A percentile compares a stretch with the other conserved stretches of the same genome.
Conservation (phyloP, 2,888 invertebrate species). For the Argyra leucocephala region DNA sequence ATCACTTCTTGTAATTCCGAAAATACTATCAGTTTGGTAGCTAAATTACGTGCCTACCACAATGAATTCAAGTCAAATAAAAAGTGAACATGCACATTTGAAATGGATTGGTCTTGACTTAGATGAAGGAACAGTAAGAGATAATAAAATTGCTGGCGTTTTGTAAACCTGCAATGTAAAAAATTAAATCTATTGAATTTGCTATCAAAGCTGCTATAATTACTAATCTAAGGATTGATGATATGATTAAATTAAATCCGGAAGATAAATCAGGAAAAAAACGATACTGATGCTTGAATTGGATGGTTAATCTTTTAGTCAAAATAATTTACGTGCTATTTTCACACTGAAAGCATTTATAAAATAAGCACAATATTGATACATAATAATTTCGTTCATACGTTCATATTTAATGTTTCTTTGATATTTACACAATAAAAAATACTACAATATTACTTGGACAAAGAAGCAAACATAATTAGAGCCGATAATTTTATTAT, state of each 20-base stretch:
- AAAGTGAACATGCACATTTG: constrained; percentile 60
- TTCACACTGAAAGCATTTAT: too few relatives aligned
- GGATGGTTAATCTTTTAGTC: constrained; percentile 29
- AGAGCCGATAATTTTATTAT: too few relatives aligned
- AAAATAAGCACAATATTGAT: too few relatives aligned
- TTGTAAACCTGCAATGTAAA: constrained; percentile 95
- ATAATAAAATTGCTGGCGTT: constrained; percentile 91
- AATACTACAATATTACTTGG: too few relatives aligned
- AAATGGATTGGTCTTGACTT: constrained; percentile 86
- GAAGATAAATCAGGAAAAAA: constrained; percentile 60
- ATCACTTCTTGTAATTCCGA: constrained; percentile 92
- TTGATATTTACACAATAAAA: too few relatives aligned
- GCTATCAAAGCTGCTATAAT: constrained; percentile 99
- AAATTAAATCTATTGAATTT: constrained; percentile 96
- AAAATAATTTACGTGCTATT: too few relatives aligned
- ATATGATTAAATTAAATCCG: constrained; percentile 94
- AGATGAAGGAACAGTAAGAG: constrained; percentile 74
- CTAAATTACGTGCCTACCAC: constrained; percentile 94
- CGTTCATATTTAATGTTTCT: too few relatives aligned
- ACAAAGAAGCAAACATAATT: too few relatives aligned
- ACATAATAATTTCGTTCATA: too few relatives aligned
- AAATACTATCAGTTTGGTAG: constrained; percentile 94
- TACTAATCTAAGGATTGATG: constrained; percentile 97
- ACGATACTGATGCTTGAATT: constrained; percentile 70
- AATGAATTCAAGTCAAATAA: constrained; percentile 96